These are phyloP conservation scores for Sinonovacula constricta DNA, from an alignment of 1,140 invertebrate genomes.

Conservation along the genomic window DNA sequence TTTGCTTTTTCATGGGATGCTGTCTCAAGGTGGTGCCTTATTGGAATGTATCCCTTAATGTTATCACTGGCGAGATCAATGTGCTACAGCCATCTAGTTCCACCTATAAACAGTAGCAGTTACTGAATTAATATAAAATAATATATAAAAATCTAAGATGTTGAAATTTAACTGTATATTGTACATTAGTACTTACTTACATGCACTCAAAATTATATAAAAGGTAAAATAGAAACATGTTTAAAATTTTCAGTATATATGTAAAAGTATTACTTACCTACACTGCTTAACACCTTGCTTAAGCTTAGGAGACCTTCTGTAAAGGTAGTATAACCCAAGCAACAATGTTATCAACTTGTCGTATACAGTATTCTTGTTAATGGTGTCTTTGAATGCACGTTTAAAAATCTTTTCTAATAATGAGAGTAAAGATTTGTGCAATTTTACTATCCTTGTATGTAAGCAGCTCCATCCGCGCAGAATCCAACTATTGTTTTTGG, in stretches of 20 bases:
- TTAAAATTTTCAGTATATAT: neutral
- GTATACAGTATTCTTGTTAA: conserved; percentile 8
- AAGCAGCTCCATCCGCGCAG: conserved; percentile 35
- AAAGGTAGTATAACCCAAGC: conserved; percentile 29
- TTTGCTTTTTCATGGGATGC: conserved; percentile 13
- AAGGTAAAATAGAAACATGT: conserved; percentile 5
- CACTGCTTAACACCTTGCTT: no score
- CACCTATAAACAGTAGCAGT: conserved; percentile 8
- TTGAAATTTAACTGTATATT: conserved; percentile 1
- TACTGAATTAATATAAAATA: neutral
- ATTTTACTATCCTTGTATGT: conserved; percentile 31
- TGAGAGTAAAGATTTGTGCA: no score
- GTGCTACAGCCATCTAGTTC: conserved; percentile 28
- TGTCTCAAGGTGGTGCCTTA: conserved; percentile 11
- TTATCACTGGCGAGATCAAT: neutral
- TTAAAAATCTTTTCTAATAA: conserved; percentile 14
- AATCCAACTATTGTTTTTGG: conserved; percentile 6
- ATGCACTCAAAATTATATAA: neutral
- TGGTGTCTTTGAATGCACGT: conserved; percentile 20
- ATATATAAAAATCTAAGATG: neutral
- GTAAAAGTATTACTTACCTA: neutral
- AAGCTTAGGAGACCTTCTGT: conserved; percentile 11
- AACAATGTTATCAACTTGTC: conserved; percentile 18
- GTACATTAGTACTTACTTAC: neutral
- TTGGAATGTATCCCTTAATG: conserved; percentile 15